Percentiles rank a stretch among this genome's conserved stretches.
phyloP scores from a whole-genome alignment of 2,113 vertebrate species.

The Sula dactylatra region DNA sequence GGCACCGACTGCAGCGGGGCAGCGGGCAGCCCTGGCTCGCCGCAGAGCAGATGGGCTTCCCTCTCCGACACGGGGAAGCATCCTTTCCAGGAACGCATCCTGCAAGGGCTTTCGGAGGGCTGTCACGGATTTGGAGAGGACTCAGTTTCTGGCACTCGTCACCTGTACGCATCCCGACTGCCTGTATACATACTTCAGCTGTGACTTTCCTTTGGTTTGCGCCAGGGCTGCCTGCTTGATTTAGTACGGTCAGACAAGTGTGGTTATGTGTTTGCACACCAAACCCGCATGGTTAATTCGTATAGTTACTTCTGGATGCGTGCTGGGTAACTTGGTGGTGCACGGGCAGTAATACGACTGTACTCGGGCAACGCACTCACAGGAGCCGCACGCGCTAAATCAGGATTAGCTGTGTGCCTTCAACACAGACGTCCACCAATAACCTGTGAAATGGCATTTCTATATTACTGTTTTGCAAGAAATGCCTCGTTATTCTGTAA shows the following conservation, averaged over 20 bases:
- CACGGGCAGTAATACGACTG: not conserved
- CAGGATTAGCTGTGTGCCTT: not conserved
- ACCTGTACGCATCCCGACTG: not conserved
- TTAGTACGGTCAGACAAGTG: not conserved
- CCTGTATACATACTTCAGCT: not conserved
- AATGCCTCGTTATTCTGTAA: not conserved
- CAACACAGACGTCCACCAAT: not conserved
- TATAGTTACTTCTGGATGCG: not conserved
- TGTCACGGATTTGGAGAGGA: not conserved
- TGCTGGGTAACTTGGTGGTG: not conserved
- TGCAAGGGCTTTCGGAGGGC: not conserved
- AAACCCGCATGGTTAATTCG: not conserved
- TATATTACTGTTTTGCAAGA: not conserved
- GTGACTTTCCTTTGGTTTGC: not conserved
- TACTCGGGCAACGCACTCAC: rapidly evolving
- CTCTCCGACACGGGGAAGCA: rapidly evolving
- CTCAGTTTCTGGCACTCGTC: not conserved
- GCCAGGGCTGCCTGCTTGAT: not conserved
- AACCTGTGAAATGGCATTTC: not conserved
- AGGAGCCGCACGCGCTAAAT: not conserved
- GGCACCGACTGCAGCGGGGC: rapidly evolving
- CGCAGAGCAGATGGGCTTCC: not conserved
- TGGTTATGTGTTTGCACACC: rapidly evolving
- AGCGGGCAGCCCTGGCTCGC: not conserved
- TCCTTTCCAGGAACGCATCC: not conserved